Evolutionary conservation across 2,113 vertebrate genomes (phyloP).

Genomic region (Lonchura striata): DNA sequence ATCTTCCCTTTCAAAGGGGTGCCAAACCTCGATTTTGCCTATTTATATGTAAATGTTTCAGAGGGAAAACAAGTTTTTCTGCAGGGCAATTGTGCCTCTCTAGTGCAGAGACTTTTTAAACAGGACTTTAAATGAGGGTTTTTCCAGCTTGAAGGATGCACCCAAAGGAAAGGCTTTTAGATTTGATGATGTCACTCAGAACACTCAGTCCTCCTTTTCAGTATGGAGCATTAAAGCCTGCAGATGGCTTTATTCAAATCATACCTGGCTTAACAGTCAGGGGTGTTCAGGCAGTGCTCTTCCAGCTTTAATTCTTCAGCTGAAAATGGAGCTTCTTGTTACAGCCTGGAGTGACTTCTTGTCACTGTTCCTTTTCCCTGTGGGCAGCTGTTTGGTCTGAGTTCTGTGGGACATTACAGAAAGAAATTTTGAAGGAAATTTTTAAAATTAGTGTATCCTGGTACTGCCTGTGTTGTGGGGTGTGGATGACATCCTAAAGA

Average conservation of each 20-base stretch:
- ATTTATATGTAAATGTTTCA: conserved; percentile 78
- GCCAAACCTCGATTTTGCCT: conserved; percentile 20
- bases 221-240: neutral
- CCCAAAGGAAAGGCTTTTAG: neutral
- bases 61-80: conserved; percentile 26
- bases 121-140: neutral
- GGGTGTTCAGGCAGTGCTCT: neutral
- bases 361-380: neutral
- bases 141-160: neutral
- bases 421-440: neutral
- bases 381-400: neutral
- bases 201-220: neutral
- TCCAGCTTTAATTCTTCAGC: neutral
- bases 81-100: neutral
- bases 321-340: neutral
- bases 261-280: neutral
- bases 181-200: neutral
- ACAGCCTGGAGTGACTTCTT: neutral
- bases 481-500: fast-evolving
- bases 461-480: fast-evolving
- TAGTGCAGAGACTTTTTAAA: neutral
- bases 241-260: neutral
- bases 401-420: neutral
- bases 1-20: neutral
- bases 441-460: fast-evolving